These are phyloP conservation scores for Selenia dentaria DNA, from an alignment of 2,888 invertebrate genomes.

Conservation along the genomic window DNA sequence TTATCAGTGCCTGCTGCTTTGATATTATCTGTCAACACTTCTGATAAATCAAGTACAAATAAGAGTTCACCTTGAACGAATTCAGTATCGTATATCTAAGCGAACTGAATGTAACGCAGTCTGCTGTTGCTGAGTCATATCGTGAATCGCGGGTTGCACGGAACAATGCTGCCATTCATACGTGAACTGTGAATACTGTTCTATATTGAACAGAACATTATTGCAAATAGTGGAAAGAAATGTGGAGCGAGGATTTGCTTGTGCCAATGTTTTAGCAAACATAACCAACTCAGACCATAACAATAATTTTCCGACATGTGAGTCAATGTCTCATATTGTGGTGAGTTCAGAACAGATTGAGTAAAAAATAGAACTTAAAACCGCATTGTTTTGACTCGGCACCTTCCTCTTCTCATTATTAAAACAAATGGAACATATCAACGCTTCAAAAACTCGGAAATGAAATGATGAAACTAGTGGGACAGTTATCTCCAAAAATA, in stretches of 20 bases:
- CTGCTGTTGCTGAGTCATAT: slow-evolving; percentile 38
- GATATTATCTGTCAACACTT: slow-evolving; percentile 17
- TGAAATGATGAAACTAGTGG: slow-evolving; percentile 3
- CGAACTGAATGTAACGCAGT: slow-evolving; percentile 36
- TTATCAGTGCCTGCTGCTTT: slow-evolving; percentile 26
- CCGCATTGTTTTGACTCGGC: too few relatives aligned
- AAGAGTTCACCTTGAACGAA: slow-evolving; percentile 51
- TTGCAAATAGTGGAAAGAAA: slow-evolving; percentile 16
- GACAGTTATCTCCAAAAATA: slow-evolving; percentile 7
- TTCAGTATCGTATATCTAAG: slow-evolving; percentile 36
- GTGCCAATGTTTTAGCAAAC: slow-evolving; percentile 8
- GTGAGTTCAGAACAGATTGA: too few relatives aligned
- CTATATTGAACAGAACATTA: slow-evolving; percentile 18
- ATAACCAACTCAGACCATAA: neutral
- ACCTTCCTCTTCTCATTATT: neutral
- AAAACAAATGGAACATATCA: slow-evolving; percentile 1
- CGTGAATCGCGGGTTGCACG: slow-evolving; percentile 21
- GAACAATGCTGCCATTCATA: slow-evolving; percentile 37
- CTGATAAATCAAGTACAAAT: slow-evolving; percentile 35
- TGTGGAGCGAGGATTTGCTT: slow-evolving; percentile 11
- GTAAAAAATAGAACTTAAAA: too few relatives aligned
- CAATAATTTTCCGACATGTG: neutral
- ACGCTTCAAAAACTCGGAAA: neutral
- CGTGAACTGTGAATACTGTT: slow-evolving; percentile 15
- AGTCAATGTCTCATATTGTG: slow-evolving; percentile 2